Evolutionary conservation across 2,113 vertebrate genomes (phyloP).

Genomic region (Callopanchax toddi): DNA sequence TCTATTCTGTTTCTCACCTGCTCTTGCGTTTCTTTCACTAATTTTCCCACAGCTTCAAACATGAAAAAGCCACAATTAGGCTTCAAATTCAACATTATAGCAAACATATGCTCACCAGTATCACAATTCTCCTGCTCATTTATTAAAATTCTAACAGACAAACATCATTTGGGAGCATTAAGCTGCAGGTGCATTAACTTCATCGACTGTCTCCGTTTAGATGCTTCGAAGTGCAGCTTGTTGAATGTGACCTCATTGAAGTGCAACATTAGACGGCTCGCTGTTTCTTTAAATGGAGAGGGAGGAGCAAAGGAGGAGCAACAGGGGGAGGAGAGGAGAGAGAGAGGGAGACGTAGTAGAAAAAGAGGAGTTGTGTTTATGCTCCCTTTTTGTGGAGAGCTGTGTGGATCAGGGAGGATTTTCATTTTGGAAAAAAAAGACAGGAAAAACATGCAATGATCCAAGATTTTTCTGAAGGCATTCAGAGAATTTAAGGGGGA

Average conservation of each 20-base stretch:
- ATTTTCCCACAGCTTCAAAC: not conserved
- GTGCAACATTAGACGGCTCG: not conserved
- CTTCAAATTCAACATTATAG: not conserved
- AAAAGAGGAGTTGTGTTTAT: conserved; percentile 43
- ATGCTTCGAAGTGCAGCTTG: conserved; percentile 7
- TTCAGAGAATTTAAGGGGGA: conserved; percentile 25
- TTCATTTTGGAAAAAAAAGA: conserved; percentile 17
- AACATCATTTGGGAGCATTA: not conserved
- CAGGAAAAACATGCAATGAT: conserved; percentile 6
- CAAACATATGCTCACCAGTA: not conserved
- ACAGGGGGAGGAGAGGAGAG: conserved; percentile 30
- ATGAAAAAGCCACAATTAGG: no score
- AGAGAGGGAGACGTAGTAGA: conserved; percentile 57
- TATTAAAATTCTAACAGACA: not conserved
- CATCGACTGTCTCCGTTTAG: not conserved
- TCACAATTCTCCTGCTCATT: not conserved
- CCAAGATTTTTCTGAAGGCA: conserved; percentile 19
- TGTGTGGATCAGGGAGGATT: conserved; percentile 11
- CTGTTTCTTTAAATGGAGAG: conserved; percentile 70
- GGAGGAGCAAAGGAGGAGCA: conserved; percentile 22
- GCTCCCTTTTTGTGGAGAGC: conserved; percentile 47
- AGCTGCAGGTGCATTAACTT: conserved; percentile 7
- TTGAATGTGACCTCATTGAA: conserved; percentile 15
- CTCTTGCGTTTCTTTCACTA: not conserved
- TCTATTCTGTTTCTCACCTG: not conserved